Conservation (phyloP, 2,888 invertebrate species). For the Clivina fossor region DNA sequence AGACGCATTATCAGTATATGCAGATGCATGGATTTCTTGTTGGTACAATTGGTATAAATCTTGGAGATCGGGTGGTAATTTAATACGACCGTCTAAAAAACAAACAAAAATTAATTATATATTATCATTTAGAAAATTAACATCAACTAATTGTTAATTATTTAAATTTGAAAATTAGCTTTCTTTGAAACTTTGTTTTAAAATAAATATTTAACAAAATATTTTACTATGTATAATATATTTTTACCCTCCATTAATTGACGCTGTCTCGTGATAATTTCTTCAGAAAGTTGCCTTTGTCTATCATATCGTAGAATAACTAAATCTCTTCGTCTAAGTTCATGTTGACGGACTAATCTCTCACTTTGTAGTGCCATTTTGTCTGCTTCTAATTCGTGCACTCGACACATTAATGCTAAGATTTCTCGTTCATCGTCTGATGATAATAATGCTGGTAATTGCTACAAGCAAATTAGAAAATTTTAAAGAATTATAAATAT, state of each 20-base stretch:
- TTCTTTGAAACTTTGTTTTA: no score
- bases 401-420: slow-evolving; percentile 81
- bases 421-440: slow-evolving; percentile 91
- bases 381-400: slow-evolving; percentile 92
- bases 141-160: no score
- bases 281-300: slow-evolving; percentile 84
- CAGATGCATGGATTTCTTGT: slow-evolving; percentile 83
- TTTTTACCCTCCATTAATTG: slow-evolving; percentile 78
- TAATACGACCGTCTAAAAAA: slow-evolving; percentile 65
- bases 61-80: slow-evolving; percentile 72
- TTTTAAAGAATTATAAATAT: slow-evolving; percentile 9
- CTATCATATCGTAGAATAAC: slow-evolving; percentile 80
- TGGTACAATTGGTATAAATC: slow-evolving; percentile 82
- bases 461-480: slow-evolving; percentile 59
- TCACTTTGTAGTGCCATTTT: slow-evolving; percentile 90
- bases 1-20: slow-evolving; percentile 65
- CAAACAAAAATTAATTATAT: slow-evolving; percentile 31
- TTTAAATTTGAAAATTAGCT: no score
- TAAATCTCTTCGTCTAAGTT: slow-evolving; percentile 80
- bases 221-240: not conserved
- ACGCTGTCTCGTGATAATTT: slow-evolving; percentile 87
- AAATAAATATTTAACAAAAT: no score
- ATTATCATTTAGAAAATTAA: not conserved
- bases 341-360: slow-evolving; percentile 81
- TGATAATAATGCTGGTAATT: slow-evolving; percentile 79